Evolutionary conservation across 2,888 invertebrate genomes (phyloP).

Genomic region (Priocnemis perturbator): DNA sequence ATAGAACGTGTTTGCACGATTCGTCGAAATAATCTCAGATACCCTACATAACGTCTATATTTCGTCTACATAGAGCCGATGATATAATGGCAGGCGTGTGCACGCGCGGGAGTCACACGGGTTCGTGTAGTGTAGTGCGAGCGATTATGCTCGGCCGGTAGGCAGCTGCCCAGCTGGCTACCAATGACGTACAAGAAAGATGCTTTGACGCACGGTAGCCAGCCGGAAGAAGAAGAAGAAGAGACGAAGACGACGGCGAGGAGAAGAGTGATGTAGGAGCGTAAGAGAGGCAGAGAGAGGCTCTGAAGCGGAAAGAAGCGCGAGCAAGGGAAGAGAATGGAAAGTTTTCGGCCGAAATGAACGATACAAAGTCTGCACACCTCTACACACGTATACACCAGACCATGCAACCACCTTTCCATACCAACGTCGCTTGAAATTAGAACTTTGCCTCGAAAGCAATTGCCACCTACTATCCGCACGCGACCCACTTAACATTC

Average conservation of each 20-base stretch:
- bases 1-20: too few species aligned
- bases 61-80: too few species aligned
- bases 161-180: slow-evolving; percentile 45
- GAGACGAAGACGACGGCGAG: neutral
- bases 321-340: neutral
- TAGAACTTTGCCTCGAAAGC: too few species aligned
- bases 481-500: too few species aligned
- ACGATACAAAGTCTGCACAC: too few species aligned
- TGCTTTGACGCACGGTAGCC: slow-evolving; percentile 44
- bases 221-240: slow-evolving; percentile 34
- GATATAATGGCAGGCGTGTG: neutral
- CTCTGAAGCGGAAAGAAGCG: neutral
- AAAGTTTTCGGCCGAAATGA: neutral
- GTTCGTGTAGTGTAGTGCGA: neutral
- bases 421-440: too few species aligned
- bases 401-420: too few species aligned
- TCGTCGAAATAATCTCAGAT: too few species aligned
- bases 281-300: neutral
- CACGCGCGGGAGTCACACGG: neutral
- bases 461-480: too few species aligned
- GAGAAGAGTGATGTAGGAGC: neutral
- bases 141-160: slow-evolving; percentile 3
- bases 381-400: too few species aligned
- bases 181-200: slow-evolving; percentile 47
- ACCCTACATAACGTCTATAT: too few species aligned